Base-by-base conservation (phyloP, 2,888 invertebrate genomes). In the Beris chalybata region DNA sequence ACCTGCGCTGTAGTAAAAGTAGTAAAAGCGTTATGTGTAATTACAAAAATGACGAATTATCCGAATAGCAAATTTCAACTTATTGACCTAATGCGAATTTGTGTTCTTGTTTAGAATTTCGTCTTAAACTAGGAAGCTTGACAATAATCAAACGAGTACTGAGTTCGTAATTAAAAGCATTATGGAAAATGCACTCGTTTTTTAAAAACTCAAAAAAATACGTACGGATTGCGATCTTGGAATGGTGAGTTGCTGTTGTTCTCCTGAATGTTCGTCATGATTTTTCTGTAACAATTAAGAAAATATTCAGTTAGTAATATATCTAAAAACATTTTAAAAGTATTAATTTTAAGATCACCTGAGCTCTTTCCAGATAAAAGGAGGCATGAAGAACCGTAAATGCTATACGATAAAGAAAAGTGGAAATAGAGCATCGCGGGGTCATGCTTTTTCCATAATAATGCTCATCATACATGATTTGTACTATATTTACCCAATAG, bases 361-460 rank as follows among this genome's bases (percentile, higher is more conserved):
- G 15, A 12, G 53, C 53, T 54, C 72, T 69, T 69, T 73, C 72
- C 44, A 73, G 67, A 71, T 71, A 73, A 69, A 73, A 70, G n/a
- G 72, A 71, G 32, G 73, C 73, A 72, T 72, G 70, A 53, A 71
- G 70, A 52, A 73, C 71, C 47, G 72, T 73, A 67, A 73, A 73
- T 38, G 72, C 72, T 65, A 73, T 70, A 22, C 73, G 71, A 70
- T 73, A 71, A 45, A 73, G 67, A 67, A 73, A 71, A 4, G 72
- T 73, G 67, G 70, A 65, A 58, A 72, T 72, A 44, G 73, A 72
- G 56, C 73, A 73, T 53, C 71, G 70, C 38, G 72, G 72, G 38
- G 69, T 69, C 53, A 56, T 69, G 64, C 71, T 71, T 69, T 72
- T 69, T 61, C 70, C 71, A 64, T 69, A 68, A 64, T 67, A 67